Conservation (phyloP, 1,140 invertebrate species). For the Heliconius hewitsoni region DNA sequence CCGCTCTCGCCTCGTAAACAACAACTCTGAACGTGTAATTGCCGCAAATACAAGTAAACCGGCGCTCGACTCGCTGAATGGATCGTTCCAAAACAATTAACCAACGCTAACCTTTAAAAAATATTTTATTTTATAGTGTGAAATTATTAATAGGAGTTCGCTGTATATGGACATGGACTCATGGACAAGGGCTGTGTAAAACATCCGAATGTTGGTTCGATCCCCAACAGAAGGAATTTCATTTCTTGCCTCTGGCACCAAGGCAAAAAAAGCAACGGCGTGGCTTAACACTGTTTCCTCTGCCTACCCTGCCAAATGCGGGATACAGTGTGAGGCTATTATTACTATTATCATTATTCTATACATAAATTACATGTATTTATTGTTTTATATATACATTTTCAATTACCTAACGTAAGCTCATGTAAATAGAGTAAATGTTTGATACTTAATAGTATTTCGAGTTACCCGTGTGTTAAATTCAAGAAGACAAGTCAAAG, state of each 20-base stretch:
- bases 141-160: neutral
- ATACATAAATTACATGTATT: too few species aligned
- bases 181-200: too few species aligned
- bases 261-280: too few species aligned
- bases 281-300: too few species aligned
- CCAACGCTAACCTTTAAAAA: neutral
- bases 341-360: too few species aligned
- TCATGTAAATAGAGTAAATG: neutral
- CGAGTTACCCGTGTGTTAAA: neutral
- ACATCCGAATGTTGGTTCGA: too few species aligned
- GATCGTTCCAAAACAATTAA: constrained; percentile 19
- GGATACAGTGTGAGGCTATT: too few species aligned
- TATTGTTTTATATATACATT: neutral
- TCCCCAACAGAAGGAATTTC: too few species aligned
- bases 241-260: too few species aligned
- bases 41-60: constrained; percentile 11
- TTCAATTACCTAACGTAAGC: neutral
- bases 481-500: neutral
- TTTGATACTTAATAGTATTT: neutral
- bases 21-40: constrained; percentile 23
- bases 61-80: constrained; percentile 8
- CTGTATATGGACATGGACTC: too few species aligned
- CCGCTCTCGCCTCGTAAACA: constrained; percentile 20
- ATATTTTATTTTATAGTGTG: neutral
- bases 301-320: too few species aligned